Evolutionary conservation across 2,113 vertebrate species (phyloP).

Genomic region (Aplodontia rufa): DNA sequence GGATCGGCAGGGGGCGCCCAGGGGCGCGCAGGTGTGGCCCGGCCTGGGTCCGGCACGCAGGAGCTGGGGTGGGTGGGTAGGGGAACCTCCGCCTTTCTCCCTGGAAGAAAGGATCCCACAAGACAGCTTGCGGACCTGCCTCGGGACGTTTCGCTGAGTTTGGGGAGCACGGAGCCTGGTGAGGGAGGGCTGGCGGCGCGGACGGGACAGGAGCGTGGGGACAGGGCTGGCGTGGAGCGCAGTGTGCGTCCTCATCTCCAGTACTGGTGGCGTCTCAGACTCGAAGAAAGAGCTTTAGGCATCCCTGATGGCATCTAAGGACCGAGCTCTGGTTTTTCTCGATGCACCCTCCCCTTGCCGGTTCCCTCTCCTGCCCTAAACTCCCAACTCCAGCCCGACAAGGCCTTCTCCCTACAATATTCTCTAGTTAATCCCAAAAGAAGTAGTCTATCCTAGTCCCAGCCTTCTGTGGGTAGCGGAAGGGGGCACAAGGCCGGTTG

Average conservation of each 20-base stretch:
- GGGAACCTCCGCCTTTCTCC: not conserved
- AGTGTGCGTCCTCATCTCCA: too few species aligned
- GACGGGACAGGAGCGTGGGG: too few species aligned
- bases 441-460: accelerated
- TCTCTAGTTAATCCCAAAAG: not conserved
- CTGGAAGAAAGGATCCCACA: accelerated
- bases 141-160: accelerated
- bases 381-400: not conserved
- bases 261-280: not conserved
- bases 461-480: not conserved
- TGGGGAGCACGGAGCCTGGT: accelerated
- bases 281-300: not conserved
- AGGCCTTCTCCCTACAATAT: not conserved
- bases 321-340: accelerated
- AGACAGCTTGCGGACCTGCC: not conserved
- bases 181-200: accelerated
- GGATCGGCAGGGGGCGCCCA: not conserved
- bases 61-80: not conserved
- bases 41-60: accelerated
- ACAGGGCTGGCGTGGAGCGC: too few species aligned
- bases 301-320: accelerated
- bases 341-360: accelerated
- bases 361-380: not conserved
- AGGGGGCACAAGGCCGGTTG: accelerated
- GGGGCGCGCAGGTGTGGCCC: not conserved